Conservation (phyloP, 2,888 invertebrate species). For the Elmis aenea region DNA sequence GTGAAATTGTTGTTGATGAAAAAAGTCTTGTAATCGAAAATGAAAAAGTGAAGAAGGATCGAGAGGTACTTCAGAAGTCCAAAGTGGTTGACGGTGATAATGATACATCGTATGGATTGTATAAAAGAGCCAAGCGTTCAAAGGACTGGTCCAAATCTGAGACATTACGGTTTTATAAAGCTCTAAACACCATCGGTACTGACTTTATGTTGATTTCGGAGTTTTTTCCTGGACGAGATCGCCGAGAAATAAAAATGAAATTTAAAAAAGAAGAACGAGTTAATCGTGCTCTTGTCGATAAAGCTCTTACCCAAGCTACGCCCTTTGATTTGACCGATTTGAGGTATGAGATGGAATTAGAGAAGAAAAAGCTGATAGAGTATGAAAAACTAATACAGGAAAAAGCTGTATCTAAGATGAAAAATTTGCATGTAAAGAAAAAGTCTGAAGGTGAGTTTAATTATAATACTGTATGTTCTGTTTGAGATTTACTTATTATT, state of each 20-base stretch:
- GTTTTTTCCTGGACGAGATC: constrained; percentile 69
- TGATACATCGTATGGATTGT: constrained; percentile 55
- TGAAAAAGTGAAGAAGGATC: constrained; percentile 56
- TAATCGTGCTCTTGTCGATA: constrained; percentile 69
- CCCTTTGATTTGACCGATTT: constrained; percentile 63
- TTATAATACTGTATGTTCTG: constrained; percentile 4
- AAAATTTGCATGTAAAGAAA: constrained; percentile 15
- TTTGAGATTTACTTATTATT: no score
- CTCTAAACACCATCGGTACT: constrained; percentile 83
- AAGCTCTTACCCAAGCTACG: constrained; percentile 65
- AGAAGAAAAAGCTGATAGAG: constrained; percentile 41
- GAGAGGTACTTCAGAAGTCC: constrained; percentile 60
- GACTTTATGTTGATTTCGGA: constrained; percentile 88
- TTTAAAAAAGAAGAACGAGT: constrained; percentile 86
- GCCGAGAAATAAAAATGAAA: constrained; percentile 84
- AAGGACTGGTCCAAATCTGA: constrained; percentile 74
- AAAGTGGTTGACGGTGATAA: constrained; percentile 61
- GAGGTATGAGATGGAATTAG: constrained; percentile 52
- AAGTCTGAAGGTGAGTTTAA: constrained; percentile 8
- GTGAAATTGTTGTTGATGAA: constrained; percentile 80
- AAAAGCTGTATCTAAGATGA: constrained; percentile 18
- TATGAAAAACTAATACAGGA: constrained; percentile 25
- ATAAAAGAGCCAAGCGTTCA: constrained; percentile 61
- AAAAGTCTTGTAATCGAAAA: constrained; percentile 78
- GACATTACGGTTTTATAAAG: constrained; percentile 87